Evolutionary conservation across 2,888 invertebrate genomes (phyloP).

Genomic region (Chironomus riparius): DNA sequence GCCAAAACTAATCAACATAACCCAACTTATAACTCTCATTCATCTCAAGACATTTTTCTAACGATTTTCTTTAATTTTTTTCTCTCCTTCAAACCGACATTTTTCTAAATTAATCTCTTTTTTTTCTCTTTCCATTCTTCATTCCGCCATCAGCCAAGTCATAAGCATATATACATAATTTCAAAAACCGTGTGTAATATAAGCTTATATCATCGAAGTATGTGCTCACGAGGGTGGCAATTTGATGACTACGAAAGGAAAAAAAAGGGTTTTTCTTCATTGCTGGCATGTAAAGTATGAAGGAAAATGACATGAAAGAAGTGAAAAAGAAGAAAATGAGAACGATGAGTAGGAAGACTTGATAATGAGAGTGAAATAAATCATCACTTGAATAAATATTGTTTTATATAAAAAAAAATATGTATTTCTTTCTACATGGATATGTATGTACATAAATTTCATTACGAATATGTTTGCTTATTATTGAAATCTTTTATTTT

Average conservation of each 20-base stretch:
- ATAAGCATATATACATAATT: not conserved
- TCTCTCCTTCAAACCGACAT: not conserved
- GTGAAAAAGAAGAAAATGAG: no score
- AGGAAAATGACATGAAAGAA: not conserved
- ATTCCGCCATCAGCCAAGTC: not conserved
- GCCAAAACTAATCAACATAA: no score
- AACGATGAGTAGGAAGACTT: not conserved
- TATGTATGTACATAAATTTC: no score
- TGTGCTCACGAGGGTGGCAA: no score
- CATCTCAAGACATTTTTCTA: not conserved
- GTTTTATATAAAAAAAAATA: not conserved
- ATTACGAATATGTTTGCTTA: not conserved
- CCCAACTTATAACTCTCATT: not conserved
- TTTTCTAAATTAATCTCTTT: slow-evolving; percentile 13
- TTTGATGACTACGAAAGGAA: no score
- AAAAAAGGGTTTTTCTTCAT: no score
- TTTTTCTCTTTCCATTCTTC: no score
- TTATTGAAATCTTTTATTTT: not conserved
- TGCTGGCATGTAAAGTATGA: not conserved
- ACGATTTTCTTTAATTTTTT: no score
- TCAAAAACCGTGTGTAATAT: no score
- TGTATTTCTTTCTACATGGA: not conserved
- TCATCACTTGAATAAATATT: slow-evolving; percentile 28
- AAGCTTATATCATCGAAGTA: no score
- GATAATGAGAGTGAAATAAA: slow-evolving; percentile 26